Evolutionary conservation across 1,140 invertebrate genomes (phyloP).

Genomic region (Argopecten irradians): DNA sequence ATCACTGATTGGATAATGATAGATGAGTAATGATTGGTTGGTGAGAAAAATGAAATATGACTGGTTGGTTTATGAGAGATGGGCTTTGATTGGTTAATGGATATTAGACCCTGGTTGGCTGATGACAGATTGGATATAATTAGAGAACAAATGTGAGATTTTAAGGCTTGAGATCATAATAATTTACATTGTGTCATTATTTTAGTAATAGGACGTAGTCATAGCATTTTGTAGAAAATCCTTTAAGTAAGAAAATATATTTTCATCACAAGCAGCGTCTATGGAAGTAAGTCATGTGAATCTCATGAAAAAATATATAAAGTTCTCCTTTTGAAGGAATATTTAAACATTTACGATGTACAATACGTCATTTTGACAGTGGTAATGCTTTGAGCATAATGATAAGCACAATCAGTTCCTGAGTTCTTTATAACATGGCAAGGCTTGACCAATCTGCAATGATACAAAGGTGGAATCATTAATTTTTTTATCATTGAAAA

Average conservation of each 20-base stretch:
- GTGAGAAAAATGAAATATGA: neutral
- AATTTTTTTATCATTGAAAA: no score
- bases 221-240: neutral
- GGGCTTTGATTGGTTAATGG: neutral
- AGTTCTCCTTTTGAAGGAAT: neutral
- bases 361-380: neutral
- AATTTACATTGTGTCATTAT: conserved; percentile 23
- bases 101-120: neutral
- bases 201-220: no score
- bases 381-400: neutral
- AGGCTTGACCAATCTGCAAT: neutral
- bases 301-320: neutral
- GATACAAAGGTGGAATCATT: no score
- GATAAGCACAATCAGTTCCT: neutral
- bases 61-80: neutral
- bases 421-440: neutral
- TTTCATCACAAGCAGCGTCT: neutral
- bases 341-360: neutral
- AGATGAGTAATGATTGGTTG: no score
- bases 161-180: conserved; percentile 1
- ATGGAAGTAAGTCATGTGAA: neutral
- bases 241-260: neutral
- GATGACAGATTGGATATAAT: neutral
- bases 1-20: neutral
- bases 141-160: neutral